A percentile compares a stretch with the other conserved stretches of the same genome.
These are phyloP conservation scores for Notechis scutatus DNA, from an alignment of 2,113 vertebrate genomes.

Conservation along the genomic window DNA sequence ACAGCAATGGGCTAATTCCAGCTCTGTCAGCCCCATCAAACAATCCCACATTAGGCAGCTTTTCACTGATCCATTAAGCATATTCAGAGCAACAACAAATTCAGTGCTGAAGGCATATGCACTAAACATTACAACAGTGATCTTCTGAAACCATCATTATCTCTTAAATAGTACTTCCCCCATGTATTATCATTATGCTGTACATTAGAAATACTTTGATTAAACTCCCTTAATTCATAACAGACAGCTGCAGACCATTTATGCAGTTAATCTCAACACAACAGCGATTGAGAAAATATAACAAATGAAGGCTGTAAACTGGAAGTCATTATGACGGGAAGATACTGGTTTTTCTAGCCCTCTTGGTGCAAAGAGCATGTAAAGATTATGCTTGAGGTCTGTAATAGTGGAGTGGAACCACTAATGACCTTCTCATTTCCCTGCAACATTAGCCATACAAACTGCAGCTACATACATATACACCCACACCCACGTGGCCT, in stretches of 20 bases:
- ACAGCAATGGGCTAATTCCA: constrained; percentile 90
- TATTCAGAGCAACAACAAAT: constrained; percentile 90
- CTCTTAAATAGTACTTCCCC: constrained; percentile 96
- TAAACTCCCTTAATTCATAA: constrained; percentile 98
- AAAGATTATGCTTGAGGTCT: constrained; percentile 65
- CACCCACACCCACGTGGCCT: neutral
- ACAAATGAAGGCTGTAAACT: constrained; percentile 88
- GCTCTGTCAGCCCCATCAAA: constrained; percentile 85
- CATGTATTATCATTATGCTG: constrained; percentile 97
- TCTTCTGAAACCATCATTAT: constrained; percentile 96
- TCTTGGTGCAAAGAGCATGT: constrained; percentile 71
- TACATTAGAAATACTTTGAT: constrained; percentile 99
- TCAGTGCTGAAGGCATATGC: constrained; percentile 87
- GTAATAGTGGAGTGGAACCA: constrained; percentile 46
- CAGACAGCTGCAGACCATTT: constrained; percentile 97
- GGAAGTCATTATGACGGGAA: constrained; percentile 80
- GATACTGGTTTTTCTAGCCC: constrained; percentile 74
- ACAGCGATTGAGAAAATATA: constrained; percentile 95
- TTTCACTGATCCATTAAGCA: constrained; percentile 90
- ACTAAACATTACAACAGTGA: constrained; percentile 90
- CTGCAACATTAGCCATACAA: constrained; percentile 48
- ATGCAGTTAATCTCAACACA: constrained; percentile 94
- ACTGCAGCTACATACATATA: neutral
- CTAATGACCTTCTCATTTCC: constrained; percentile 57
- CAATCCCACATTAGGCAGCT: constrained; percentile 89